A percentile compares a stretch with the other conserved stretches of the same genome.
phyloP scores from a whole-genome alignment of 2,113 vertebrate genomes.

The Coregonus clupeaformis region DNA sequence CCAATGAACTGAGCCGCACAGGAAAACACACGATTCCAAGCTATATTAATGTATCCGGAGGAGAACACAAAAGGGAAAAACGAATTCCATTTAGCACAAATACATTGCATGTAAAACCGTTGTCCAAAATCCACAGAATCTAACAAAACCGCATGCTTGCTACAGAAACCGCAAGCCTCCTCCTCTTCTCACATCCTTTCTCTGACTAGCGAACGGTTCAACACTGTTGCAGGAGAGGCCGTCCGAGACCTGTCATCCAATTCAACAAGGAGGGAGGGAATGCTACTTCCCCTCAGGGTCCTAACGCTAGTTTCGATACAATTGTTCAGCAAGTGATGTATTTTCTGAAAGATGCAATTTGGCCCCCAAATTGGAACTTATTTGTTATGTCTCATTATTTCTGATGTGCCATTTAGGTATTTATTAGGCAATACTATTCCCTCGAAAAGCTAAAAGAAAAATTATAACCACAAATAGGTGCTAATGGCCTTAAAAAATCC shows the following conservation, averaged over 20 bases:
- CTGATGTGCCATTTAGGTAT: too few relatives aligned
- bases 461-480: too few relatives aligned
- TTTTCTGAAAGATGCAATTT: background rate
- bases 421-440: too few relatives aligned
- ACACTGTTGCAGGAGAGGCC: constrained; percentile 28
- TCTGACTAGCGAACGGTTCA: constrained; percentile 23
- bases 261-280: constrained; percentile 33
- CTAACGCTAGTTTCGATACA: constrained; percentile 43
- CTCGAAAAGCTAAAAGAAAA: too few relatives aligned
- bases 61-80: background rate
- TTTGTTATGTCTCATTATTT: background rate
- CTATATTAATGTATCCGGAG: background rate
- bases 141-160: constrained; percentile 38
- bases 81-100: background rate
- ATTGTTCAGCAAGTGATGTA: constrained; percentile 13
- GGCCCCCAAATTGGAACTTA: background rate
- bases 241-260: constrained; percentile 33
- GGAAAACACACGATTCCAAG: background rate
- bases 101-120: background rate
- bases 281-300: constrained; percentile 54
- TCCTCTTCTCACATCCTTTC: constrained; percentile 45
- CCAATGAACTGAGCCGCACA: background rate
- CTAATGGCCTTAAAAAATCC: too few relatives aligned
- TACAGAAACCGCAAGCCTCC: constrained; percentile 26
- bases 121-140: constrained; percentile 7